Base-by-base conservation (phyloP, 2,797 vertebrate species). In the Enteromius treurensis region DNA sequence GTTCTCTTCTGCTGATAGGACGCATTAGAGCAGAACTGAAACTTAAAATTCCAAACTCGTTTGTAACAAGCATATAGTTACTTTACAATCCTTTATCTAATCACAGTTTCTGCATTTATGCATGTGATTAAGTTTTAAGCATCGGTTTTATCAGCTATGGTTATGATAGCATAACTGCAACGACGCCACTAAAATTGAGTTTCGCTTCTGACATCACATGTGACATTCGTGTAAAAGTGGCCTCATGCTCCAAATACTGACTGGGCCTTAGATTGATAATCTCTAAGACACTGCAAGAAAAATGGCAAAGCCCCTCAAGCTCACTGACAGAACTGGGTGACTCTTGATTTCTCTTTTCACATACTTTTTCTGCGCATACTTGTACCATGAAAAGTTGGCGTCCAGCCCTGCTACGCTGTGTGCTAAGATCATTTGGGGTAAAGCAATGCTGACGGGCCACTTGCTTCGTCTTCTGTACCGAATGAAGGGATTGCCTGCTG, bases 401-500 rank as follows among this genome's bases (percentile, higher is more conserved):
- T 23, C 69, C 49, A 32, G 45, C 64, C 47, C 40, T 19, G 29
- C 60, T 81, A 7, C 29, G 1, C 34, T 42, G 53, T 70, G 73
- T 60, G 84, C 74, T 84, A 68, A 79, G 68, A 51, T 85, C 67
- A 79, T 73, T 76, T 62, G 73, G 40, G 29, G 71, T 68, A 65
- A 79, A 51, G 51, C 80, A 37, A 80, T 74, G 51, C 78, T 49
- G 68, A 82, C 26, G 60, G 42, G 40, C 49, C 19, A 21, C 67
- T 86, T 26, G 73, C 64, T 80, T 88, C 26, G 73, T 86, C 68
- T 34, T 67, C 10, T 10, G 42, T 83, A 68, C 68, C 73, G 78
- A 82, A 70, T 79, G 86, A 86, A 76, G 91, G 86, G 87, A 91
- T 88, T 91, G 92, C 92, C 91, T 94, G 79, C 89, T 93, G 93